Evolutionary conservation across 1,140 invertebrate genomes (phyloP).

Genomic region (Nautilus pompilius): DNA sequence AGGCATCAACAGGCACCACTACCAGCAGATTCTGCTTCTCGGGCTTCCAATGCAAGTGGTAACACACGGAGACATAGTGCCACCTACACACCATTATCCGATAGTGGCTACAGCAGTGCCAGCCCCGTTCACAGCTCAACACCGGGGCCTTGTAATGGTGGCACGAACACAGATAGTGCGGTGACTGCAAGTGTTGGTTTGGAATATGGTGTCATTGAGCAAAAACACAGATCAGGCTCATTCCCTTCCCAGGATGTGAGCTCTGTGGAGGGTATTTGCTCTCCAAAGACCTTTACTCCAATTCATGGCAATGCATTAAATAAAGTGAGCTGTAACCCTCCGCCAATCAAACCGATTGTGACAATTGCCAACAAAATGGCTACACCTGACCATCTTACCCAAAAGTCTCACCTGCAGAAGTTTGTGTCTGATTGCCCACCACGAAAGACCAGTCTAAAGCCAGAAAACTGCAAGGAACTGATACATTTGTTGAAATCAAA

Average conservation of each 20-base stretch:
- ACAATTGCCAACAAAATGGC: background rate
- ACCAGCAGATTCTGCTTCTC: background rate
- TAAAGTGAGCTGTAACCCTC: background rate
- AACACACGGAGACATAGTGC: too few relatives aligned
- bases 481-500: background rate
- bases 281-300: background rate
- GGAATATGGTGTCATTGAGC: too few relatives aligned
- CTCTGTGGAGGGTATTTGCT: too few relatives aligned
- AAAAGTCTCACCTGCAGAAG: too few relatives aligned
- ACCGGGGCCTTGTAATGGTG: too few relatives aligned
- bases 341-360: background rate
- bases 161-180: too few relatives aligned
- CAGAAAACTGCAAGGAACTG: background rate
- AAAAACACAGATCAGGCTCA: too few relatives aligned
- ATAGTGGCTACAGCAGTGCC: constrained; percentile 31
- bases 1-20: background rate
- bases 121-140: constrained; percentile 18
- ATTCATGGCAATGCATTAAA: background rate
- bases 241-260: too few relatives aligned
- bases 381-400: too few relatives aligned
- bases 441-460: background rate
- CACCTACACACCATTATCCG: constrained; percentile 24
- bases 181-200: too few relatives aligned
- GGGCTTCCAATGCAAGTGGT: too few relatives aligned
- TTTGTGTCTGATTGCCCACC: too few relatives aligned